phyloP scores from a whole-genome alignment of 2,113 vertebrate species.

The Casuarius casuarius region DNA sequence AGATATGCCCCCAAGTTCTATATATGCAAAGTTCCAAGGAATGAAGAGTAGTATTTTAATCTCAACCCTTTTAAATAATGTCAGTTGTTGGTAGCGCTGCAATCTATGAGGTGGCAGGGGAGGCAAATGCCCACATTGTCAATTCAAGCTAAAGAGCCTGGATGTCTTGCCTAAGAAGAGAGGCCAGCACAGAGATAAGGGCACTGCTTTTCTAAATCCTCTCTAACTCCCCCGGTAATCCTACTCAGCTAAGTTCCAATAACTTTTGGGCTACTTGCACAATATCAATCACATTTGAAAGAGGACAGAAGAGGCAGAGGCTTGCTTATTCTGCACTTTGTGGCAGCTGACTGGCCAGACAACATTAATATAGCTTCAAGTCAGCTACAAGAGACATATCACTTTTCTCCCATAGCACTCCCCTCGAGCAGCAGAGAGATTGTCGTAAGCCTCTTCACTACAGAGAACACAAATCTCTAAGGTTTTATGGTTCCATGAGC shows the following conservation, averaged over 20 bases:
- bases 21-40: conserved; percentile 1
- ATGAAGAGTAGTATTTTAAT: neutral
- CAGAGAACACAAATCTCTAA: neutral
- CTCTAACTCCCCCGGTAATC: neutral
- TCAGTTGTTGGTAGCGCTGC: neutral
- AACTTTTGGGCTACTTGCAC: neutral
- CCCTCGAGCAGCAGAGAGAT: neutral
- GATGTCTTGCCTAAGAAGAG: neutral
- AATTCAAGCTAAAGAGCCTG: neutral
- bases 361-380: neutral
- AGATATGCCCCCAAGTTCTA: conserved; percentile 1
- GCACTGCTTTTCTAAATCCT: neutral
- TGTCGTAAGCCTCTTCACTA: fast-evolving
- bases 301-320: fast-evolving
- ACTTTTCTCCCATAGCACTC: neutral
- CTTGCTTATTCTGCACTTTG: neutral
- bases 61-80: neutral
- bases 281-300: neutral
- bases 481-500: neutral
- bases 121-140: neutral
- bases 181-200: neutral
- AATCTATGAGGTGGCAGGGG: neutral
- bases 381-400: neutral
- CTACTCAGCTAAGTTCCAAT: neutral
- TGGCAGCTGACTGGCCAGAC: neutral